Percentiles rank a stretch among this genome's conserved stretches.
These are phyloP conservation scores for Rutpela maculata DNA, from an alignment of 2,888 invertebrate genomes.

Conservation along the genomic window DNA sequence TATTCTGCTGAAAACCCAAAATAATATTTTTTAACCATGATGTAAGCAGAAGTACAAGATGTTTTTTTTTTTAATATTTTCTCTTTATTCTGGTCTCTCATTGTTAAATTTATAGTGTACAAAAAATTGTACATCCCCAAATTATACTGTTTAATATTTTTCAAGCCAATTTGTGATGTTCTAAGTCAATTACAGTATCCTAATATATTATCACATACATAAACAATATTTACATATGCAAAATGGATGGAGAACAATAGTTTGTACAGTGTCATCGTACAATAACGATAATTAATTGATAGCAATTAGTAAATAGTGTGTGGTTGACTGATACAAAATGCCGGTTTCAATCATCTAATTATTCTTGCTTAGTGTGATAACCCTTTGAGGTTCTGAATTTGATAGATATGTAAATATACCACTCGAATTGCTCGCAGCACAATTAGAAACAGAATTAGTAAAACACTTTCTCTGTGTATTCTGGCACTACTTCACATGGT, in stretches of 20 bases:
- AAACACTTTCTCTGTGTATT: constrained; percentile 37
- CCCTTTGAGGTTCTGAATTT: constrained; percentile 72
- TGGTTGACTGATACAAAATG: constrained; percentile 74
- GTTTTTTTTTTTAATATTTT: too few species aligned
- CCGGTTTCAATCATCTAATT: constrained; percentile 73
- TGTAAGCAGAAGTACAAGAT: too few species aligned
- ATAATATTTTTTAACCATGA: too few species aligned
- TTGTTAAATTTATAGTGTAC: too few species aligned
- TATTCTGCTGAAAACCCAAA: too few species aligned
- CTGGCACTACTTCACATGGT: constrained; percentile 12
- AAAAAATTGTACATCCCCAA: not conserved
- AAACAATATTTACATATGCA: constrained; percentile 64
- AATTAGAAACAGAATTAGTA: constrained; percentile 66
- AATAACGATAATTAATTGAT: constrained; percentile 72
- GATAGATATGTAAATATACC: constrained; percentile 73
- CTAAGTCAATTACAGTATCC: not conserved
- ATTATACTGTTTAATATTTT: not conserved
- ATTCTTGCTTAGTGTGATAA: constrained; percentile 72
- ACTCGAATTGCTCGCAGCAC: constrained; percentile 61
- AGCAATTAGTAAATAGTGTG: constrained; percentile 74
- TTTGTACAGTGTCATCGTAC: constrained; percentile 67
- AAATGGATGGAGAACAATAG: constrained; percentile 67
- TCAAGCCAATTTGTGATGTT: not conserved
- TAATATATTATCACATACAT: constrained; percentile 33
- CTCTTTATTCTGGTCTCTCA: too few species aligned